These are phyloP conservation scores for Ochlodes sylvanus DNA, from an alignment of 2,888 invertebrate genomes.

Conservation along the genomic window DNA sequence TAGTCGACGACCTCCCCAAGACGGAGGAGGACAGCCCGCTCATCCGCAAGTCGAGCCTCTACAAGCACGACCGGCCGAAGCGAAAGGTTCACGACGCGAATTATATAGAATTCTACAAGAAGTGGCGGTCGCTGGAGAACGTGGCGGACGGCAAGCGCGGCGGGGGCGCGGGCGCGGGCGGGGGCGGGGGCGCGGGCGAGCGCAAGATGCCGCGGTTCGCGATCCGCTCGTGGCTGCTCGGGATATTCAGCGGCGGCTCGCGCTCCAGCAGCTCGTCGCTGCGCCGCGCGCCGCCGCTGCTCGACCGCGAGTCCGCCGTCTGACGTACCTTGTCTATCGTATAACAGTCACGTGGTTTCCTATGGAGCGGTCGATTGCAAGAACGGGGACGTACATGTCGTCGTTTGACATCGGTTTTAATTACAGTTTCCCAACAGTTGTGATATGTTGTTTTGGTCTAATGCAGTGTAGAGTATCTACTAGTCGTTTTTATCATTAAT, in stretches of 20 bases:
- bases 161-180: constrained; percentile 57
- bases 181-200: constrained; percentile 56
- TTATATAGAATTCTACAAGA: constrained; percentile 86
- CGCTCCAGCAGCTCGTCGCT: constrained; percentile 85
- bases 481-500: no score
- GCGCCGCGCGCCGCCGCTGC: constrained; percentile 74
- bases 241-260: constrained; percentile 89
- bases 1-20: constrained; percentile 65
- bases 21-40: constrained; percentile 77
- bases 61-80: constrained; percentile 67
- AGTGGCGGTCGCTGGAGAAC: constrained; percentile 92
- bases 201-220: constrained; percentile 88
- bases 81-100: constrained; percentile 72
- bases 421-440: no score
- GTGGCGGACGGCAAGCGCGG: constrained; percentile 74
- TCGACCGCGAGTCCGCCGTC: constrained; percentile 80
- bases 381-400: no score
- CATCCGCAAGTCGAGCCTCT: constrained; percentile 72
- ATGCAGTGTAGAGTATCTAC: no score
- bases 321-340: constrained; percentile 49
- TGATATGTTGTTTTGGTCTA: no score
- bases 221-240: constrained; percentile 90
- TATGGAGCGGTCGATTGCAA: not conserved
- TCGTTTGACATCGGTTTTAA: no score
- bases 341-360: not conserved